Percentiles rank a stretch among this genome's conserved stretches.
phyloP scores from a whole-genome alignment of 1,140 invertebrate species.

The Drosophila carrolli region DNA sequence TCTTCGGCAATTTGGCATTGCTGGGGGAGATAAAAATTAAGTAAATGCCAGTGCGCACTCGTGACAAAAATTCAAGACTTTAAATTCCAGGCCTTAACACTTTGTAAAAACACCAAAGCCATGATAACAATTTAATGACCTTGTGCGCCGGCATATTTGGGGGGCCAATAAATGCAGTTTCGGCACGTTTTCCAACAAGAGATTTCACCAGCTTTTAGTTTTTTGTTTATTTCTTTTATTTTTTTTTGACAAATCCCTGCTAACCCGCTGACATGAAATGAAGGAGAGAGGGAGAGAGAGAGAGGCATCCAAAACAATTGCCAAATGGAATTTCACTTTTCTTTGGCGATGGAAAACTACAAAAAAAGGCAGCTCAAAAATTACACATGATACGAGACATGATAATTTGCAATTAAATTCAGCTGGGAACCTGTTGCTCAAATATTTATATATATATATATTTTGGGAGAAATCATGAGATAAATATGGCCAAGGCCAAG shows the following conservation, averaged over 20 bases:
- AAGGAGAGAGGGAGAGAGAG: conserved; percentile 19
- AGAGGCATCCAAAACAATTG: conserved; percentile 35
- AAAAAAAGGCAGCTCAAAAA: conserved; percentile 38
- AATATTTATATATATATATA: conserved; percentile 32
- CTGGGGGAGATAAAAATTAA: neutral
- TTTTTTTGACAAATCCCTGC: conserved; percentile 69
- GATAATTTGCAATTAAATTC: conserved; percentile 74
- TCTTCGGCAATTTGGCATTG: conserved; percentile 2
- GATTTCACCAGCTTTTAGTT: conserved; percentile 53
- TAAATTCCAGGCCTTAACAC: conserved; percentile 18
- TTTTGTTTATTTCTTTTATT: conserved; percentile 6
- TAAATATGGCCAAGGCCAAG: conserved; percentile 44
- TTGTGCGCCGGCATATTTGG: conserved; percentile 39
- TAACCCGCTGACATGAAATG: conserved; percentile 75
- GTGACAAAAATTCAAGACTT: conserved; percentile 19
- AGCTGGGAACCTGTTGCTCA: conserved; percentile 56
- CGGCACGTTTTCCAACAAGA: conserved; percentile 45
- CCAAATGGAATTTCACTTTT: conserved; percentile 72
- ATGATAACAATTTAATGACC: conserved; percentile 51
- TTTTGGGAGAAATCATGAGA: conserved; percentile 66
- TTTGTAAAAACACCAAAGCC: conserved; percentile 11
- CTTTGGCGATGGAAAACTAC: conserved; percentile 62
- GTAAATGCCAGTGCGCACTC: conserved; percentile 1
- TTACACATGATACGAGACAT: conserved; percentile 56
- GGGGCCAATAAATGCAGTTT: conserved; percentile 45